phyloP scores from a whole-genome alignment of 2,888 invertebrate species.

The Linnaemya vulpina region DNA sequence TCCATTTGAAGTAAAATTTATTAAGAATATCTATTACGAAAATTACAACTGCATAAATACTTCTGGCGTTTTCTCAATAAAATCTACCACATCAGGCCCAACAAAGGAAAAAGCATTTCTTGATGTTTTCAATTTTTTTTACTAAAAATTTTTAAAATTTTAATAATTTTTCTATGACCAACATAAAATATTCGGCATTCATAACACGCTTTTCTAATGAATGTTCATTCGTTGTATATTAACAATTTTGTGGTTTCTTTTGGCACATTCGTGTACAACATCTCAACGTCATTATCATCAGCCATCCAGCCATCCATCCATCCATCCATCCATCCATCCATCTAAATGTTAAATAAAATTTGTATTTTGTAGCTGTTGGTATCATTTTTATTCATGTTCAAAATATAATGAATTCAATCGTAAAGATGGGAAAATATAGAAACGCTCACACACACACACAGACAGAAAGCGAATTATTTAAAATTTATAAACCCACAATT shows the following conservation, averaged over 20 bases:
- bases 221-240: conserved; percentile 55
- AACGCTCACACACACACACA: not conserved
- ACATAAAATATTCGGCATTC: conserved; percentile 21
- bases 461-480: conserved; percentile 49
- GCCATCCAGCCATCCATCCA: conserved; percentile 27
- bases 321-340: conserved; percentile 31
- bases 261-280: conserved; percentile 15
- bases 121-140: too few species aligned
- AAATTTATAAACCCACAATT: conserved; percentile 56
- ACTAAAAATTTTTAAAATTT: not conserved
- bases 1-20: conserved; percentile 53
- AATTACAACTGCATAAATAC: not conserved
- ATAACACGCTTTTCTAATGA: conserved; percentile 66
- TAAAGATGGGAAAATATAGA: conserved; percentile 39
- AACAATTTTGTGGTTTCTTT: conserved; percentile 52
- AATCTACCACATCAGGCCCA: too few species aligned
- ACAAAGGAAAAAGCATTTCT: too few species aligned
- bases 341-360: conserved; percentile 36
- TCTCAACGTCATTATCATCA: conserved; percentile 14
- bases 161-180: not conserved
- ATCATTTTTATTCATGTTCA: conserved; percentile 16
- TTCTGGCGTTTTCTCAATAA: too few species aligned
- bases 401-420: conserved; percentile 30
- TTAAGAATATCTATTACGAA: conserved; percentile 44
- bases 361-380: conserved; percentile 34